Base-by-base conservation (phyloP, 2,113 vertebrate species). In the Poicephalus meyeri region DNA sequence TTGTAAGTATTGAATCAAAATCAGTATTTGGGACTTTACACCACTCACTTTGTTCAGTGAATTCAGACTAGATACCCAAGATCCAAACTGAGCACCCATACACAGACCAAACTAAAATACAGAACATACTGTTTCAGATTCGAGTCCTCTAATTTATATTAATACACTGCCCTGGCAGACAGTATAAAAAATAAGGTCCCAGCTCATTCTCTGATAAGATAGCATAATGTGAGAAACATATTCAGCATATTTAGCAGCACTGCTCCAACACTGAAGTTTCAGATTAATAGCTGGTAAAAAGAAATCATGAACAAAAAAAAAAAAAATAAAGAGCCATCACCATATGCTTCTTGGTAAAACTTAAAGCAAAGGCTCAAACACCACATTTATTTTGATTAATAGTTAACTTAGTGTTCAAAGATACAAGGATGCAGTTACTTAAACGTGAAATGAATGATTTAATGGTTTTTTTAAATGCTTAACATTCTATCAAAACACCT, bases 81-180 rank as follows among this genome's bases (percentile, higher is more conserved):
- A 29, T 16, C n/a, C 50, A 71, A 86, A 68, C 53, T 79, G 10
- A 81, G 78, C 55, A 42, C 61, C 52, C 35, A 9, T 16, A 33
- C n/a, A 47, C 6, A 70, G 73, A 63, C 50, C 53, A 95, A 83
- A 97, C 58, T 72, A 84, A 82, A 91, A 83, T 46, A 81, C 61
- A 52, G 21, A 84, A 46, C 85, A 41, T 23, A 52, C 58, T 83
- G 24, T 79, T 85, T 89, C 85, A 69, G 80, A 79, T 94, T 61
- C 94, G 71, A 96, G 91, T 90, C 21, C 82, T 76, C 66, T 74
- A 60, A 80, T 95, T 95, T 78, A 80, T 76, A 50, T 63, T 91
- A 78, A 86, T 91, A 76, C 6, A 33, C 35, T 92, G 61, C 63
- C 35, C 64, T 46, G 74, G 66, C 52, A 61, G 19, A 73, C 70